Evolutionary conservation across 2,888 invertebrate species (phyloP).

Genomic region (Tupiocoris notatus): DNA sequence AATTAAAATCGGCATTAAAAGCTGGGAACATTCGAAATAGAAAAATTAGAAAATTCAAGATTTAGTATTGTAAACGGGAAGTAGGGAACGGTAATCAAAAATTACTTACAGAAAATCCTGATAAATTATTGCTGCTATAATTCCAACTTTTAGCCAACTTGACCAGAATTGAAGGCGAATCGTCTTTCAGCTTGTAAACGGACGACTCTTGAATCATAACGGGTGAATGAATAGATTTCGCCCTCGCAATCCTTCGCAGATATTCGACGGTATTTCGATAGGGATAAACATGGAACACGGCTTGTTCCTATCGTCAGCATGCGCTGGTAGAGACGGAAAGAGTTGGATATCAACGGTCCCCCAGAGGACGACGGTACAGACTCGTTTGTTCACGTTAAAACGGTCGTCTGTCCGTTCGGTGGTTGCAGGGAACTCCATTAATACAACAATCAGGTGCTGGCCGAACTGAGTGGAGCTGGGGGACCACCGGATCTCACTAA

Average conservation of each 20-base stretch:
- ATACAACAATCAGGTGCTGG: slow-evolving; percentile 35
- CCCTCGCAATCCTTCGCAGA: not conserved
- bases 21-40: too few species aligned
- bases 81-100: too few species aligned
- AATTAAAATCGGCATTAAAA: too few species aligned
- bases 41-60: too few species aligned
- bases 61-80: too few species aligned
- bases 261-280: not conserved
- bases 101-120: too few species aligned
- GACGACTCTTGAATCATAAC: too few species aligned
- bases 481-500: not conserved
- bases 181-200: too few species aligned
- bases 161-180: too few species aligned
- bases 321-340: not conserved
- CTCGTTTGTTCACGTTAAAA: slow-evolving; percentile 30
- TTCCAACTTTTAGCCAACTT: too few species aligned
- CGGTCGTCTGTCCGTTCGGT: not conserved
- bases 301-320: not conserved
- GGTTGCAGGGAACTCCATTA: slow-evolving; percentile 10
- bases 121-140: too few species aligned
- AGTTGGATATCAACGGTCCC: not conserved
- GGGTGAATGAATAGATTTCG: not conserved
- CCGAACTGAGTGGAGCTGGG: not conserved
- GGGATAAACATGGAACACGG: not conserved
- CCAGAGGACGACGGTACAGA: not conserved